phyloP scores from a whole-genome alignment of 2,888 invertebrate species.

The Enchytraeus crypticus region DNA sequence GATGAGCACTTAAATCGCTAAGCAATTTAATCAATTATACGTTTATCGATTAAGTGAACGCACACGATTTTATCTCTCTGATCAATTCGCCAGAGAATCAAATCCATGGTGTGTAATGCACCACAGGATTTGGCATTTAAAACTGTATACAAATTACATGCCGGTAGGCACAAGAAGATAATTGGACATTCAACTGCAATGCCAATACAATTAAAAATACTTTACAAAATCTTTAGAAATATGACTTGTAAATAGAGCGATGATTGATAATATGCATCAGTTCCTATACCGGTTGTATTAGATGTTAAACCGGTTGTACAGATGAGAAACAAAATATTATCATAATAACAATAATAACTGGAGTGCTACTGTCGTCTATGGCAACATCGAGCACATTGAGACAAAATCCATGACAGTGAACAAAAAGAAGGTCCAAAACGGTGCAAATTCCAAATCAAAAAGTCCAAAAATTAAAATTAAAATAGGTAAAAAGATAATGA shows the following conservation, averaged over 20 bases:
- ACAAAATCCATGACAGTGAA: not conserved
- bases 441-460: not conserved
- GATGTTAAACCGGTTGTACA: not conserved
- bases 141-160: no score
- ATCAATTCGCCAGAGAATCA: no score
- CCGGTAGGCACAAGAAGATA: no score
- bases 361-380: no score
- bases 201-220: not conserved
- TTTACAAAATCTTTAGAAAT: not conserved
- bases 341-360: not conserved
- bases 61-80: no score
- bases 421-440: no score
- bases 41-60: no score
- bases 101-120: not conserved
- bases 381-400: no score
- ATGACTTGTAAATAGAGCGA: not conserved
- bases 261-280: not conserved
- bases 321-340: no score
- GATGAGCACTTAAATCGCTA: no score
- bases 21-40: no score
- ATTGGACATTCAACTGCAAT: not conserved
- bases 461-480: not conserved
- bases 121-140: not conserved
- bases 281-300: not conserved
- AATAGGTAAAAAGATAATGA: slow-evolving; percentile 23